Percentiles rank a stretch among this genome's conserved stretches.
phyloP scores from a whole-genome alignment of 2,113 vertebrate genomes.

The Leptobrachium ailaonicum region DNA sequence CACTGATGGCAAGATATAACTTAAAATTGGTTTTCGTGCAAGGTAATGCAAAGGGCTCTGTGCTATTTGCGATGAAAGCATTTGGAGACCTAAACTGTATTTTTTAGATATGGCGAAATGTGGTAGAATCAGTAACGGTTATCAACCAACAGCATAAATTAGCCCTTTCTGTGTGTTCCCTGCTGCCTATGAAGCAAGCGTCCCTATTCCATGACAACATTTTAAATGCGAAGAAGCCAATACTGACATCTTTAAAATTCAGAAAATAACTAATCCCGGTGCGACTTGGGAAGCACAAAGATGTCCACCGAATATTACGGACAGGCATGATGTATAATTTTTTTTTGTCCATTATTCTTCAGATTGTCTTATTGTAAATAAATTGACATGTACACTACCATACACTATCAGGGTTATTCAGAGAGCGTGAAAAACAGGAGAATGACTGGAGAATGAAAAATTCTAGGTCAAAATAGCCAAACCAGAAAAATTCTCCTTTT shows the following conservation, averaged over 20 bases:
- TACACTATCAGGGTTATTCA: no score
- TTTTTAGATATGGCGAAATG: conserved; percentile 52
- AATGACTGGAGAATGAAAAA: no score
- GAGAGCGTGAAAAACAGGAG: no score
- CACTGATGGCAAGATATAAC: conserved; percentile 39
- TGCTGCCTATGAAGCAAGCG: conserved; percentile 60
- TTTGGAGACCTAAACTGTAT: conserved; percentile 50
- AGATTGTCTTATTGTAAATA: conserved; percentile 36
- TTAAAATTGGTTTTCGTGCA: conserved; percentile 45
- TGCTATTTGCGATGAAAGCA: conserved; percentile 48
- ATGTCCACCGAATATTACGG: conserved; percentile 42
- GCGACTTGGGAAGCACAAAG: conserved; percentile 29
- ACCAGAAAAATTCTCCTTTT: no score
- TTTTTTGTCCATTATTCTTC: conserved; percentile 36
- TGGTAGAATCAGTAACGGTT: conserved; percentile 58
- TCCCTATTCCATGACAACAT: conserved; percentile 53
- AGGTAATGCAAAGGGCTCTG: conserved; percentile 29
- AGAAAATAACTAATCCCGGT: conserved; percentile 24
- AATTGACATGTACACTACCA: no score
- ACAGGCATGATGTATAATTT: conserved; percentile 40
- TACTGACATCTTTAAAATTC: conserved; percentile 42
- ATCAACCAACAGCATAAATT: conserved; percentile 48
- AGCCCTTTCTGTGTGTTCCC: conserved; percentile 60
- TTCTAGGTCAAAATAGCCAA: no score
- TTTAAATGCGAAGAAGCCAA: conserved; percentile 36